Evolutionary conservation across 2,888 invertebrate species (phyloP).

Genomic region (Harpalus rubripes): DNA sequence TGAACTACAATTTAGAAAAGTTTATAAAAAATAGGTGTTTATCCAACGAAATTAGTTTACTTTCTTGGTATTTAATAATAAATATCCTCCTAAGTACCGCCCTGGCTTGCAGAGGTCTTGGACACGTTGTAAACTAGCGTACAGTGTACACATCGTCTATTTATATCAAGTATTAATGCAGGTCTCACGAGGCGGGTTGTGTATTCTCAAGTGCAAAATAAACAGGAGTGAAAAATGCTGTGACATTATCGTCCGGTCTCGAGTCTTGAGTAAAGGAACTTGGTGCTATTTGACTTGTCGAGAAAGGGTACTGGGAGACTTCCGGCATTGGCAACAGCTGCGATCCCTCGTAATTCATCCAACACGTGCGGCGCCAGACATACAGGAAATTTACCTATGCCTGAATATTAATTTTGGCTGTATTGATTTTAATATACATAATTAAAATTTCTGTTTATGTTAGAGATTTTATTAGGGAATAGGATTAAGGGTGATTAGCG

Average conservation of each 20-base stretch:
- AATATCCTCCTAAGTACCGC: background rate
- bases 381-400: background rate
- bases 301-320: slow-evolving; percentile 26
- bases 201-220: slow-evolving; percentile 59
- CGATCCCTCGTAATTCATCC: slow-evolving; percentile 10
- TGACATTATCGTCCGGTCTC: slow-evolving; percentile 22
- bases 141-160: slow-evolving; percentile 47
- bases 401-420: slow-evolving; percentile 4
- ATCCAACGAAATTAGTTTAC: background rate
- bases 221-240: slow-evolving; percentile 45
- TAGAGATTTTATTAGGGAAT: background rate
- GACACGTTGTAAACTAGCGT: slow-evolving; percentile 1
- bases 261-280: background rate
- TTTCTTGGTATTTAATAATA: background rate
- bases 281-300: background rate
- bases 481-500: background rate
- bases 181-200: slow-evolving; percentile 35
- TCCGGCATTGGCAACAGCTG: slow-evolving; percentile 36
- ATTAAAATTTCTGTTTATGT: background rate
- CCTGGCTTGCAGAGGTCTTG: slow-evolving; percentile 17
- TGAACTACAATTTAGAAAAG: no score
- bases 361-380: background rate
- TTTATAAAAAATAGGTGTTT: background rate
- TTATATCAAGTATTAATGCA: slow-evolving; percentile 59
- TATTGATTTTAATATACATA: slow-evolving; percentile 8